Evolutionary conservation across 2,113 vertebrate species (phyloP).

Genomic region (Phalacrocorax brasilianus): DNA sequence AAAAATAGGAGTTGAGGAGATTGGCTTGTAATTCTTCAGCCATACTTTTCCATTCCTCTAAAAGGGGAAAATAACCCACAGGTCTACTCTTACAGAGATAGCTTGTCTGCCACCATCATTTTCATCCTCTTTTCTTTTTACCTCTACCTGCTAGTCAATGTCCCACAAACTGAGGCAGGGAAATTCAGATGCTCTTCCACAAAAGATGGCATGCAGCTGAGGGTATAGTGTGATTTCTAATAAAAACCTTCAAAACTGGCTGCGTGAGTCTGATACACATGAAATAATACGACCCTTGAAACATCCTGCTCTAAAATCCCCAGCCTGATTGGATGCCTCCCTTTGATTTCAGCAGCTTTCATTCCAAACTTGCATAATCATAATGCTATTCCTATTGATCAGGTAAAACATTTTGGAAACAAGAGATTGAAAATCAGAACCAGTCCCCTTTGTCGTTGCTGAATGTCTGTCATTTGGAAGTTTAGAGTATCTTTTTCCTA

Average conservation of each 20-base stretch:
- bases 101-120: background rate
- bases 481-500: background rate
- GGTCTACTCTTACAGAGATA: background rate
- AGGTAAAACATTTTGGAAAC: background rate
- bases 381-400: background rate
- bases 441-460: background rate
- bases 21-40: background rate
- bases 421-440: background rate
- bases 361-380: background rate
- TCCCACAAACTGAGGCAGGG: background rate
- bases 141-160: background rate
- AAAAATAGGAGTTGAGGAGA: background rate
- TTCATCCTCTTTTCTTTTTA: background rate
- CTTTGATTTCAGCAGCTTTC: background rate
- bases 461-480: background rate
- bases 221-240: background rate
- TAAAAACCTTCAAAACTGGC: background rate
- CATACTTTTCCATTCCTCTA: background rate
- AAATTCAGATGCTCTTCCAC: background rate
- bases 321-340: background rate
- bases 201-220: background rate
- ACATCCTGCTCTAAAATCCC: background rate
- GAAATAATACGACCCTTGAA: background rate
- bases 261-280: background rate
- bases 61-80: background rate